These are phyloP conservation scores for Triplophysa rosa DNA, from an alignment of 2,113 vertebrate genomes.

Conservation along the genomic window DNA sequence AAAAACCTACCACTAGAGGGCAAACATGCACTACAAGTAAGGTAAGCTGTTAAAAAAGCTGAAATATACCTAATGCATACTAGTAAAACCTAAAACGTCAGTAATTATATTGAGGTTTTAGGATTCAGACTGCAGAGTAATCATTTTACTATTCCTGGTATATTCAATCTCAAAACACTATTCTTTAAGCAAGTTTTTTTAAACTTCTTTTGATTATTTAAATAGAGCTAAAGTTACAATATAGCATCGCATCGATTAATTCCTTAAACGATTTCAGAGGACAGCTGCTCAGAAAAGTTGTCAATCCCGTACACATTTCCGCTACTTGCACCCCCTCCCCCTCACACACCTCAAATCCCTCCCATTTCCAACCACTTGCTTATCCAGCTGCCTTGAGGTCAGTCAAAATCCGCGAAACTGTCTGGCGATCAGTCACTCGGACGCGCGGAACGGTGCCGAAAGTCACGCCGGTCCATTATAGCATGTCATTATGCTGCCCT, in stretches of 20 bases:
- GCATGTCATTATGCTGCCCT: constrained; percentile 22
- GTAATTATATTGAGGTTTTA: neutral
- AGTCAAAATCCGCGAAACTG: constrained; percentile 7
- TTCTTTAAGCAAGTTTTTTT: neutral
- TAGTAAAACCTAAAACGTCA: neutral
- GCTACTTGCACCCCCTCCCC: constrained; percentile 33
- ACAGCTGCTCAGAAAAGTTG: constrained; percentile 49
- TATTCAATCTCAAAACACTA: neutral
- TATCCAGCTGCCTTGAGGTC: constrained; percentile 47
- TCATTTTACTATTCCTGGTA: no score
- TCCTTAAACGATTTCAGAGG: neutral
- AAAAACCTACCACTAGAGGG: neutral
- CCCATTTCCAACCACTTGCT: constrained; percentile 57
- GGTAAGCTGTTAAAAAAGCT: neutral
- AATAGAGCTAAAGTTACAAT: neutral
- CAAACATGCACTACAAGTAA: neutral
- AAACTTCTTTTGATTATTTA: neutral
- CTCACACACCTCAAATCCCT: constrained; percentile 60
- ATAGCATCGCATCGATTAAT: neutral
- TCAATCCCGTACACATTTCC: constrained; percentile 56
- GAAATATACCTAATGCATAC: neutral
- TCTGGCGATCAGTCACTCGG: constrained; percentile 37
- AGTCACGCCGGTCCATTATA: neutral
- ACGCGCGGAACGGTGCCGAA: constrained; percentile 33
- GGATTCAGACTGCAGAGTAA: neutral